phyloP scores from a whole-genome alignment of 2,113 vertebrate genomes.

The Alligator mississippiensis region DNA sequence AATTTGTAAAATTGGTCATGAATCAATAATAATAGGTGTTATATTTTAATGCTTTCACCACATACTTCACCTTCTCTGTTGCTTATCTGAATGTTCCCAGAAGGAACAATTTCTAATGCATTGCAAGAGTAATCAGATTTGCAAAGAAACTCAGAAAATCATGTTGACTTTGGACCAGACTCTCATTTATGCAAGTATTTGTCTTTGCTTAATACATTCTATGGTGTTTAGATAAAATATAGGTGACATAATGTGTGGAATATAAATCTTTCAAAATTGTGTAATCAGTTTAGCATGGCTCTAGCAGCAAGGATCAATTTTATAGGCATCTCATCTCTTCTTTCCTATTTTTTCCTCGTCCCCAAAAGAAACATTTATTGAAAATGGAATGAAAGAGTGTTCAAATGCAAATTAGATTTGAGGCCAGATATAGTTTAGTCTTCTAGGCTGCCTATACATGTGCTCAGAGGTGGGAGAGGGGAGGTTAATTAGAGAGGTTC shows the following conservation, averaged over 20 bases:
- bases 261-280: background rate
- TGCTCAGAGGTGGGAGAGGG: too few relatives aligned
- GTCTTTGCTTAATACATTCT: background rate
- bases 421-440: background rate
- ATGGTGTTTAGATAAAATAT: background rate
- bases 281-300: background rate
- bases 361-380: background rate
- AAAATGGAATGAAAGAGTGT: background rate
- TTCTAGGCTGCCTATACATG: too few relatives aligned
- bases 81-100: background rate
- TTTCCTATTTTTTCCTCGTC: background rate
- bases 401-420: background rate
- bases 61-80: background rate
- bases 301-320: background rate
- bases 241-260: background rate
- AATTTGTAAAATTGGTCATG: background rate
- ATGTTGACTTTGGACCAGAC: background rate
- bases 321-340: background rate
- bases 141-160: background rate
- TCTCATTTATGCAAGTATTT: background rate
- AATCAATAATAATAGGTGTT: background rate
- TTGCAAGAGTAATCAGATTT: background rate
- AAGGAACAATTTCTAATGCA: background rate
- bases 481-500: too few relatives aligned
- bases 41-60: background rate